Evolutionary conservation across 2,888 invertebrate species (phyloP), one percentile per base, ranked within the genome.

Genomic region (Cepaea hortensis): DNA sequence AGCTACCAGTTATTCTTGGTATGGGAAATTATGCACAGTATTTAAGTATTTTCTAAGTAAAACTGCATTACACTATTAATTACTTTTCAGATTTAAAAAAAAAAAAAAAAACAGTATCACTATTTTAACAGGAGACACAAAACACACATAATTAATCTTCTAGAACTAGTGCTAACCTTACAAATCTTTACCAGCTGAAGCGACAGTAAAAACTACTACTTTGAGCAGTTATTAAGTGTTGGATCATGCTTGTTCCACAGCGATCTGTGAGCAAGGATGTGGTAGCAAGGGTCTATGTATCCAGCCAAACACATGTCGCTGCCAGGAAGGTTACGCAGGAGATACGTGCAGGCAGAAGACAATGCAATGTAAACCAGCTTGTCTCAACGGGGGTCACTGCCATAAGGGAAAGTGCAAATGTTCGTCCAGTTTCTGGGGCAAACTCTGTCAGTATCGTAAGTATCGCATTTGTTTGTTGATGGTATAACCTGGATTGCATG

Each of bases 321-420:
- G 94, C 89, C 89, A 91, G 55, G 87, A 88, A 20, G 93, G 94
- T 65, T 93, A 92, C 89, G 89, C 88, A 70, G 93, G 93, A 11
- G 89, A 88, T 82, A 87, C 89, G 72, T 93, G 93, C 88, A 82
- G 90, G n/a, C 88, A 90, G 85, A 91, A 91, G 84, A 84, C 81
- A n/a, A 84, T 86, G 81, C 88, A 87, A 61, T 93, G 93, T 89
- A 89, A 89, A 62, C 87, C 88, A 35, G 88, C 91, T 3, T 93
- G 93, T 90, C 89, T 92, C 61, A 92, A 94, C 86, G 92, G 93
- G 7, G 93, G 93, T 0, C 90, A 92, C n/a, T 94, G 94, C 89
- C 88, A 89, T 55, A 87, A 88, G 61, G 93, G 93, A n/a, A 90
- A 91, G 87, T 94, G 94, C 90, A 91, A 91, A 88, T 94, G 94